Evolutionary conservation across 2,113 vertebrate genomes (phyloP).

Genomic region (Cavia aperea): DNA sequence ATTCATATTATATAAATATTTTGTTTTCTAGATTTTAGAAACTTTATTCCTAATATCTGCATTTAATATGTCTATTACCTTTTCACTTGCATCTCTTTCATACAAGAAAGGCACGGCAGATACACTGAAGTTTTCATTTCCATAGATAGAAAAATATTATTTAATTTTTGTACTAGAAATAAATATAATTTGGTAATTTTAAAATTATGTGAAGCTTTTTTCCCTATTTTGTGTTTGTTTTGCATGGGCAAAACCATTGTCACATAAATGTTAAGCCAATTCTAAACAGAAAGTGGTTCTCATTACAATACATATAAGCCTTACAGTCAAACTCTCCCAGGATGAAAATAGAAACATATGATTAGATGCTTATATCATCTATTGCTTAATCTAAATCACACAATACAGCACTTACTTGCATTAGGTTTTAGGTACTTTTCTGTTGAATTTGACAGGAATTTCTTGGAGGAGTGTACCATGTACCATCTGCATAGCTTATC

Average conservation of each 20-base stretch:
- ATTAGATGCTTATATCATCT: background rate
- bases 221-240: background rate
- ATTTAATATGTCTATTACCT: constrained; percentile 9
- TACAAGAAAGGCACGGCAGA: background rate
- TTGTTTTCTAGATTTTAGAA: constrained; percentile 5
- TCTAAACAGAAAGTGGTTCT: background rate
- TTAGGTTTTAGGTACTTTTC: background rate
- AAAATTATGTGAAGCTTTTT: background rate
- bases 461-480: background rate
- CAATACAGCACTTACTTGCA: background rate
- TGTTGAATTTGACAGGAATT: background rate
- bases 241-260: background rate
- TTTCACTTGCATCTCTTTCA: background rate
- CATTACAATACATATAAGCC: background rate
- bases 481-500: background rate
- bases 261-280: background rate
- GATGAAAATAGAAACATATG: constrained; percentile 26
- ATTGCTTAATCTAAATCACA: background rate
- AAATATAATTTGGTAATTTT: background rate
- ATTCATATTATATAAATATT: too few species aligned
- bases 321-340: background rate
- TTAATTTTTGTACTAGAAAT: background rate
- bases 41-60: background rate
- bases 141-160: background rate
- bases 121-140: constrained; percentile 1